phyloP scores from a whole-genome alignment of 2,888 invertebrate genomes.

The Eupithecia subumbrata region DNA sequence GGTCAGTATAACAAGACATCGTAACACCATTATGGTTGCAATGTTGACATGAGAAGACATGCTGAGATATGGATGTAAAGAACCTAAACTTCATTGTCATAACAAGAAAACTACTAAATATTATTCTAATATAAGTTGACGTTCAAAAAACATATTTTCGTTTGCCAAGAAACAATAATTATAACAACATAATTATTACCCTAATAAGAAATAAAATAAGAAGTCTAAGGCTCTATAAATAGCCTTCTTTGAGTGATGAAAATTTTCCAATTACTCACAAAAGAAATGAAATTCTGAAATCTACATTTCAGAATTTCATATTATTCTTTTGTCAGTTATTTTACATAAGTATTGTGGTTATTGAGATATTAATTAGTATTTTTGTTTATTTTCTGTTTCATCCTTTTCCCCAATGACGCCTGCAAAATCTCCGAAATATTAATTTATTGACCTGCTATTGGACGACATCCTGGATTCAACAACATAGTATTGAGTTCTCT shows the following conservation, averaged over 20 bases:
- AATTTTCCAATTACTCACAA: not conserved
- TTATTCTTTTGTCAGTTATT: not conserved
- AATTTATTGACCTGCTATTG: slow-evolving; percentile 34
- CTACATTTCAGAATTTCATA: not conserved
- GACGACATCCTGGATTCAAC: slow-evolving; percentile 40
- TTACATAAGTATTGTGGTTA: not conserved
- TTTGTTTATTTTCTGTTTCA: slow-evolving; percentile 58
- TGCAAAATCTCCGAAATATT: slow-evolving; percentile 36
- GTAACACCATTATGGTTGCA: not conserved
- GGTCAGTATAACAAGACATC: slow-evolving; percentile 83
- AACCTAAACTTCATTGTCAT: not conserved
- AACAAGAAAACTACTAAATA: not conserved
- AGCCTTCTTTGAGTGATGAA: not conserved
- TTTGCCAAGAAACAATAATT: not conserved
- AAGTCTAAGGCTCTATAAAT: not conserved
- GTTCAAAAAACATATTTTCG: too few species aligned
- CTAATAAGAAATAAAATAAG: too few species aligned
- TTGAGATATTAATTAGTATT: slow-evolving; percentile 44
- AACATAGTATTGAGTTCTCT: slow-evolving; percentile 66
- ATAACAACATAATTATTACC: too few species aligned
- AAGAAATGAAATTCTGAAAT: too few species aligned
- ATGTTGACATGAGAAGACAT: not conserved
- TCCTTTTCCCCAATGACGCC: slow-evolving; percentile 47
- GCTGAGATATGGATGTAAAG: not conserved
- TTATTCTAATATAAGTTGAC: not conserved